Conservation (phyloP, 1,140 invertebrate genomes). For the Lepidurus apus region DNA sequence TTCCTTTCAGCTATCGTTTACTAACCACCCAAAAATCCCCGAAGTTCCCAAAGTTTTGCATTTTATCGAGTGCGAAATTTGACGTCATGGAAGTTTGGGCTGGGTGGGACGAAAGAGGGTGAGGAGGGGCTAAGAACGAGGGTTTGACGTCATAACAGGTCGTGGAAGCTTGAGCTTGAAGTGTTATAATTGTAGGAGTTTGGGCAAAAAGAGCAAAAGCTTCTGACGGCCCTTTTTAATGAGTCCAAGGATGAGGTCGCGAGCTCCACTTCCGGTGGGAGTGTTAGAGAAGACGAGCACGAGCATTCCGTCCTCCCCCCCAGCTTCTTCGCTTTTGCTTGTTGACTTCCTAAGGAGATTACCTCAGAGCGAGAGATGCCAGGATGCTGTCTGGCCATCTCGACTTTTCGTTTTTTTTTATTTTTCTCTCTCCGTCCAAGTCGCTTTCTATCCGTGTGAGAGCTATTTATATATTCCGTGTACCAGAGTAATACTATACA, state of each 20-base stretch:
- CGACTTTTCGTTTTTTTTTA: not conserved
- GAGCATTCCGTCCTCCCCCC: not conserved
- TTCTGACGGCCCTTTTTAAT: not conserved
- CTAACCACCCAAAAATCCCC: not conserved
- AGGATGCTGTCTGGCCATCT: not conserved
- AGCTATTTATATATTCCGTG: conserved; percentile 5
- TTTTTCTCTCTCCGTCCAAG: not conserved
- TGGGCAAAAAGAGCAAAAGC: not conserved
- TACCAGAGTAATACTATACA: not conserved
- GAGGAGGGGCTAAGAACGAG: not conserved
- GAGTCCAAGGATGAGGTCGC: not conserved
- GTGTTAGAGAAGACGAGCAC: not conserved
- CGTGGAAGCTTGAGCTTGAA: not conserved
- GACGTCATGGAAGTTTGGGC: not conserved
- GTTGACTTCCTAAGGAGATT: conserved; percentile 11
- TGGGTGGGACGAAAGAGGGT: not conserved
- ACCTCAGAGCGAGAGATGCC: not conserved
- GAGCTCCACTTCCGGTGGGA: conserved; percentile 4
- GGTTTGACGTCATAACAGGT: conserved; percentile 10
- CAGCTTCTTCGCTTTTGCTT: not conserved
- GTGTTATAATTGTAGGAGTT: not conserved
- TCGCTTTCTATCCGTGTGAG: not conserved
- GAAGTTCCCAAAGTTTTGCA: not conserved
- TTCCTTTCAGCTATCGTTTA: not conserved
- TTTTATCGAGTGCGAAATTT: not conserved